Conservation (phyloP, 53 echinoderm and acorn worm genomes). For the Apostichopus leukothele region DNA sequence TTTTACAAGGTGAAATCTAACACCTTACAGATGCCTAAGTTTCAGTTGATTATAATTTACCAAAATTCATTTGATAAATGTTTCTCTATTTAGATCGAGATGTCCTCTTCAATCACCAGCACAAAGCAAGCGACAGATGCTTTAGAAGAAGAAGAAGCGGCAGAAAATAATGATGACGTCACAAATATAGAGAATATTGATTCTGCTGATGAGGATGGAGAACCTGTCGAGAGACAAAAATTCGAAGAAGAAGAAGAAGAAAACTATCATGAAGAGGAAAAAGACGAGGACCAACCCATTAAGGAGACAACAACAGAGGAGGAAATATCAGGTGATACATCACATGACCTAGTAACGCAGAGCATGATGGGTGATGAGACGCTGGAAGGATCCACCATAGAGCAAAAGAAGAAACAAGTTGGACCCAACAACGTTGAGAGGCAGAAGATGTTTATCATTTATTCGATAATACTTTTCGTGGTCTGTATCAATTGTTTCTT, state of each 20-base stretch:
- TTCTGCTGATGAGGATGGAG: too few relatives aligned
- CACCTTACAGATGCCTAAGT: too few relatives aligned
- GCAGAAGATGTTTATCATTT: not conserved
- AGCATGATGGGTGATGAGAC: not conserved
- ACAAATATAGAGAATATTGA: too few relatives aligned
- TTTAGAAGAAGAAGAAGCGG: not conserved
- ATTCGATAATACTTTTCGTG: conserved; percentile 35
- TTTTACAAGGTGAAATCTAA: too few relatives aligned
- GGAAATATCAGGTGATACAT: not conserved
- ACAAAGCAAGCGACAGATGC: too few relatives aligned
- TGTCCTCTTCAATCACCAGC: too few relatives aligned
- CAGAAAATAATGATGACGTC: not conserved
- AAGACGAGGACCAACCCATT: not conserved
- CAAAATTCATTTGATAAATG: too few relatives aligned
- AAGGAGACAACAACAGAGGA: not conserved
- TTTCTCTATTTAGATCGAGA: too few relatives aligned
- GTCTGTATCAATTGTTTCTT: conserved; percentile 49
- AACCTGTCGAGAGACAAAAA: not conserved
- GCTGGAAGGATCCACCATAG: not conserved
- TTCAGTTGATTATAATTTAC: too few relatives aligned
- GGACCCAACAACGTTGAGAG: not conserved
- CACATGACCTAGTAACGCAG: not conserved
- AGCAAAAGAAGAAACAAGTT: not conserved
- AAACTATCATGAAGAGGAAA: not conserved
- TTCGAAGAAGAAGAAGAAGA: not conserved